These are phyloP conservation scores for Sipha maydis DNA, from an alignment of 2,888 invertebrate species.

Conservation along the genomic window DNA sequence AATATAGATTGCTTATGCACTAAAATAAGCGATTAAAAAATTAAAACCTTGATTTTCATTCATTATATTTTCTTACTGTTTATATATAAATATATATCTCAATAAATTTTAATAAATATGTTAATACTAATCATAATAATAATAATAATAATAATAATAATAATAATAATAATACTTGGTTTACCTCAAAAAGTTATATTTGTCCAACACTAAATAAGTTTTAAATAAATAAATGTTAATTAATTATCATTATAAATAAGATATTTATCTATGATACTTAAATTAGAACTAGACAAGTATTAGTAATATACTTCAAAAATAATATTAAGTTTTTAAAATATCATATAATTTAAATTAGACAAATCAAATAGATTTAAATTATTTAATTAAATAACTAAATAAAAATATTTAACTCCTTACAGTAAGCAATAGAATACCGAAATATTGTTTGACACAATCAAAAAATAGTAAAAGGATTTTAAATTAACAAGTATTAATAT, in stretches of 20 bases:
- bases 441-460: not conserved
- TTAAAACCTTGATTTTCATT: not conserved
- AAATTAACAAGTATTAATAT: not conserved
- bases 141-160: constrained; percentile 2
- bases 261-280: not conserved
- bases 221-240: not conserved
- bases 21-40: too few relatives aligned
- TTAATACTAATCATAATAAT: not conserved
- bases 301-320: not conserved
- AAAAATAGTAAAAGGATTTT: not conserved
- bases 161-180: constrained; percentile 44
- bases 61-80: constrained; percentile 31
- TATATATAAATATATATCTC: too few relatives aligned
- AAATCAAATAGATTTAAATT: too few relatives aligned
- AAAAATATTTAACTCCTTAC: too few relatives aligned
- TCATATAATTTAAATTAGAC: too few relatives aligned
- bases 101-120: not conserved
- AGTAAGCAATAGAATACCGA: not conserved
- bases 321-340: not conserved
- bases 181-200: constrained; percentile 4
- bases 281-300: constrained; percentile 19
- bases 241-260: not conserved
- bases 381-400: too few relatives aligned
- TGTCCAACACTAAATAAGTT: constrained; percentile 31
- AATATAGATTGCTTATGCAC: too few relatives aligned